Conservation (phyloP, 1,140 invertebrate genomes). For the Drosophila sproati region DNA sequence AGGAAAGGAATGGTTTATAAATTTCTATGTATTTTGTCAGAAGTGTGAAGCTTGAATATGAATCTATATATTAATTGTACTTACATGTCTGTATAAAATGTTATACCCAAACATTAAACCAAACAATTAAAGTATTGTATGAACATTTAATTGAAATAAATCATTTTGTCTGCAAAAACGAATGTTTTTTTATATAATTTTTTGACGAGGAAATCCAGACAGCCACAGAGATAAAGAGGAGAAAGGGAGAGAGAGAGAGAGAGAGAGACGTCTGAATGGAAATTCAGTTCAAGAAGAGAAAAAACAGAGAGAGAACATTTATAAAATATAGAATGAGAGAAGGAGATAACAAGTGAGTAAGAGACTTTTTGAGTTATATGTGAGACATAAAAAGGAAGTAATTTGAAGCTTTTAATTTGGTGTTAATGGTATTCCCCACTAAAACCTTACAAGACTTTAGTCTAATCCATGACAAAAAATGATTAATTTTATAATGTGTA, state of each 20-base stretch:
- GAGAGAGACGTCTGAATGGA: background rate
- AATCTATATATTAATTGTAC: conserved; percentile 1
- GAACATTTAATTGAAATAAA: conserved; percentile 34
- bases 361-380: too few species aligned
- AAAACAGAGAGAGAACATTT: background rate
- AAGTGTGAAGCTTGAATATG: background rate
- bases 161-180: conserved; percentile 14
- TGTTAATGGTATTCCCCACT: too few species aligned
- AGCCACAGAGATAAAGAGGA: background rate
- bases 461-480: too few species aligned
- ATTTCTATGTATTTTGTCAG: background rate
- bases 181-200: background rate
- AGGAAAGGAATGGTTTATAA: conserved; percentile 8
- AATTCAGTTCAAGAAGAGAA: background rate
- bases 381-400: too few species aligned
- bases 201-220: background rate
- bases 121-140: conserved; percentile 11
- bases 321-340: too few species aligned
- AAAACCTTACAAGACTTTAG: too few species aligned
- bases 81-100: conserved; percentile 3
- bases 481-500: too few species aligned
- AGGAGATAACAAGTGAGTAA: too few species aligned
- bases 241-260: background rate
- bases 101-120: conserved; percentile 12
- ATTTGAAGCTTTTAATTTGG: too few species aligned